Conservation (phyloP, 2,888 invertebrate species). For the Pinctada fucata region DNA sequence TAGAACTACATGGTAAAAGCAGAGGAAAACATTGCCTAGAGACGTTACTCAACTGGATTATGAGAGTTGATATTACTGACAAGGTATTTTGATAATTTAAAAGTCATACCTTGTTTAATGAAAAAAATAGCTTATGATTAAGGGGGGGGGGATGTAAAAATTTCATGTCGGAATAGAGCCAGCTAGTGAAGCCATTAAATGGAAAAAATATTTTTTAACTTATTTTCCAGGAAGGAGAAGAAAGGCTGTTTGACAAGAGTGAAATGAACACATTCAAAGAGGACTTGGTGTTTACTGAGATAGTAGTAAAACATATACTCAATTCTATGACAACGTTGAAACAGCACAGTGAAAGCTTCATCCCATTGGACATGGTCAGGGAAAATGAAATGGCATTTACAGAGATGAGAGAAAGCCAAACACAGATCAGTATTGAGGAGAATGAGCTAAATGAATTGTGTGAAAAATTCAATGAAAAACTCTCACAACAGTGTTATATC, state of each 20-base stretch:
- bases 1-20: slow-evolving; percentile 33
- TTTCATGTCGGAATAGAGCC: no score
- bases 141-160: no score
- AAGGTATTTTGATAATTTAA: not conserved
- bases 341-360: no score
- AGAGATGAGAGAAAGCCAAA: not conserved
- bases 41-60: slow-evolving; percentile 42
- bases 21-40: slow-evolving; percentile 32
- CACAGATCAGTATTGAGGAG: not conserved
- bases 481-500: no score
- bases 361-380: not conserved
- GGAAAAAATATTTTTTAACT: not conserved
- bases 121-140: no score
- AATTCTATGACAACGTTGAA: not conserved
- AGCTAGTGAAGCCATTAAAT: no score
- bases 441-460: no score
- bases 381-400: not conserved
- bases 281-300: slow-evolving; percentile 53
- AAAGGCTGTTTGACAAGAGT: slow-evolving; percentile 73
- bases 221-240: slow-evolving; percentile 55
- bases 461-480: no score
- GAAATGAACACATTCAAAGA: slow-evolving; percentile 74
- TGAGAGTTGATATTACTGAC: not conserved
- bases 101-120: no score
- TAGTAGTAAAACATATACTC: slow-evolving; percentile 31